Conservation (phyloP, 2,797 vertebrate species). For the Octomys mimax region DNA sequence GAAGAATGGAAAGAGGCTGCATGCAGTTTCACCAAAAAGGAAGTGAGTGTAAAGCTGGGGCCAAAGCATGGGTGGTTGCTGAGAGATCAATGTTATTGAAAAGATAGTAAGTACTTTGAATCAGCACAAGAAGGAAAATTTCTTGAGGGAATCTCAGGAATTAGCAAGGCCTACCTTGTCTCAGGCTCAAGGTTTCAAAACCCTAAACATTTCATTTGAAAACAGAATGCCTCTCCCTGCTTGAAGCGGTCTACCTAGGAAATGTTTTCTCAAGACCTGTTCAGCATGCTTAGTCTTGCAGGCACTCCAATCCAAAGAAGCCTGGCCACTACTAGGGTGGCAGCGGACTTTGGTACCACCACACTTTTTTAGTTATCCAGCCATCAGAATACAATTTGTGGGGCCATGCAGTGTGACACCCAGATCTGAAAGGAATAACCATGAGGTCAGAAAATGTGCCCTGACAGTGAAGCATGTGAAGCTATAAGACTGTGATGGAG, state of each 20-base stretch:
- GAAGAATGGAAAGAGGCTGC: no score
- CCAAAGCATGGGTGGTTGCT: not conserved
- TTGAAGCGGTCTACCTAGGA: not conserved
- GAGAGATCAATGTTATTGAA: not conserved
- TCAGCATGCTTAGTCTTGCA: not conserved
- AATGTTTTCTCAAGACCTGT: not conserved
- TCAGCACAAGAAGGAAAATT: not conserved
- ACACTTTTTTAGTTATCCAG: not conserved
- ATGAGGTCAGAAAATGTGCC: not conserved
- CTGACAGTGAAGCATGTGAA: not conserved
- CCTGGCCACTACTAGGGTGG: not conserved
- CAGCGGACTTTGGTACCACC: no score
- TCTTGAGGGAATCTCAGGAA: not conserved
- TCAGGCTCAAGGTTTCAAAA: not conserved
- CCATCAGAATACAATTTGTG: not conserved
- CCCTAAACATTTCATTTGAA: not conserved
- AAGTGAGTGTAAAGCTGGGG: not conserved
- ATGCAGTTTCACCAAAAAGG: not conserved
- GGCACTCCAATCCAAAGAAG: not conserved
- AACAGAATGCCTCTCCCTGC: not conserved
- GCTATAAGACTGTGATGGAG: not conserved
- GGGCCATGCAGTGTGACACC: not conserved
- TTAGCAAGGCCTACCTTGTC: not conserved
- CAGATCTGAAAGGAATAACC: not conserved
- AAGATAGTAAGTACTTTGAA: not conserved